A percentile compares a stretch with the other conserved stretches of the same genome.
Evolutionary conservation across 2,888 invertebrate genomes (phyloP).

Genomic region (Drosophila paracracens): DNA sequence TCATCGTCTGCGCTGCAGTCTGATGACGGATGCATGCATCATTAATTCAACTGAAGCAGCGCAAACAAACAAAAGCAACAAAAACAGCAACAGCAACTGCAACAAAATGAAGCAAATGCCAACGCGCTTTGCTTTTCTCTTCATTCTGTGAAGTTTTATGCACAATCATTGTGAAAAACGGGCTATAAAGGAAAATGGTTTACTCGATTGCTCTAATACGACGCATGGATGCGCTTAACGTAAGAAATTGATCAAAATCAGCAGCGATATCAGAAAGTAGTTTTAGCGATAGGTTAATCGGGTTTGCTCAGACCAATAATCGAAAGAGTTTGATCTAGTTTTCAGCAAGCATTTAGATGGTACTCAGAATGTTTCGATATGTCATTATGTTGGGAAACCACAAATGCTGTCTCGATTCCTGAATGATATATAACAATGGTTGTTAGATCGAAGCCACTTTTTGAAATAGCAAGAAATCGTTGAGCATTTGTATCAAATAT

Average conservation of each 20-base stretch:
- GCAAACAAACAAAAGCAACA: conserved; percentile 33
- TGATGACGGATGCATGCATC: conserved; percentile 81
- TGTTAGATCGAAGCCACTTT: background rate
- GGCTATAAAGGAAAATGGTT: background rate
- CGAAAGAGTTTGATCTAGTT: too few species aligned
- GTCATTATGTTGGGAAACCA: too few species aligned
- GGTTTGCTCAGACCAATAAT: background rate
- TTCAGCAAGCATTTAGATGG: too few species aligned
- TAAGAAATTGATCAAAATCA: background rate
- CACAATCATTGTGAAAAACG: conserved; percentile 46
- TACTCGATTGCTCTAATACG: background rate
- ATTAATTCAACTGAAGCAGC: conserved; percentile 71
- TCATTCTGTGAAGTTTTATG: conserved; percentile 42
- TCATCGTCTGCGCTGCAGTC: conserved; percentile 55
- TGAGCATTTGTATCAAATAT: background rate
- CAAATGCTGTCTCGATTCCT: background rate
- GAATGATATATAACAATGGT: background rate
- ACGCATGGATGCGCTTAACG: conserved; percentile 19
- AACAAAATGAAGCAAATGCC: conserved; percentile 39
- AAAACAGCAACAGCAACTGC: conserved; percentile 12
- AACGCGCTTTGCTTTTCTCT: conserved; percentile 49
- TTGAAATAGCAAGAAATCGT: background rate
- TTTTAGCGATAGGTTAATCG: background rate
- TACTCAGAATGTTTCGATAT: too few species aligned
- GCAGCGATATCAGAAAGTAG: background rate